Base-by-base conservation (phyloP, 2,888 invertebrate genomes). In the Thelaira solivaga region DNA sequence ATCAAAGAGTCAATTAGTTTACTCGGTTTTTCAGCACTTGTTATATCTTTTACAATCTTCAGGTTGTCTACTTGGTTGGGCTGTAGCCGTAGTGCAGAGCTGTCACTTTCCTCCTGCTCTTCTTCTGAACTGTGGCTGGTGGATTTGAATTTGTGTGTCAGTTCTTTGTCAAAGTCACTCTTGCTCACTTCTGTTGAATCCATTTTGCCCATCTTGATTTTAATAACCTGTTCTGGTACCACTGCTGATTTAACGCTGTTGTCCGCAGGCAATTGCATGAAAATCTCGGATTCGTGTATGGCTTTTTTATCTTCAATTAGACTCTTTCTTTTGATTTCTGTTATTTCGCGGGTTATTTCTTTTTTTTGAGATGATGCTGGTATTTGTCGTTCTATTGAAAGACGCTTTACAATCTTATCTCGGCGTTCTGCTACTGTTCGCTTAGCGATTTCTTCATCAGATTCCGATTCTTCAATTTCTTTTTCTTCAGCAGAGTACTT, bases 401-500 rank as follows among this genome's bases (percentile, higher is more conserved):
- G 88, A 62, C 94, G 92, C 86, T 93, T 93, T 13, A 94, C 93
- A 57, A 94, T 94, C 90, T 94, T 93, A 84, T 93, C 92, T 80
- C 94, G 92, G 81, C 94, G 90, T 85, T 94, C 94, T n/a, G 93
- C 93, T 29, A 94, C 94, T 57, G 93, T 93, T 80, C 92, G 92
- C 82, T 93, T 93, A 20, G 92, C 91, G 55, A 90, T 90, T 80
- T 93, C 93, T 84, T 92, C 92, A 80, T 93, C 91, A 5, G 90
- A 90, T 80, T 91, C 91, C 1, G 90, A 92, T 53, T 93, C 93
- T 71, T 93, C 90, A 4, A 93, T 90, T 74, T 92, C 92, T 85
- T 95, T 95, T 83, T 95, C 95, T 89, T 95, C 95, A 0, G 94
- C 94, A 0, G 93, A 93, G 86, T 95, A 95, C 87, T 95, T 95